Base-by-base conservation (phyloP, 1,140 invertebrate species). In the Chymomyza costata region DNA sequence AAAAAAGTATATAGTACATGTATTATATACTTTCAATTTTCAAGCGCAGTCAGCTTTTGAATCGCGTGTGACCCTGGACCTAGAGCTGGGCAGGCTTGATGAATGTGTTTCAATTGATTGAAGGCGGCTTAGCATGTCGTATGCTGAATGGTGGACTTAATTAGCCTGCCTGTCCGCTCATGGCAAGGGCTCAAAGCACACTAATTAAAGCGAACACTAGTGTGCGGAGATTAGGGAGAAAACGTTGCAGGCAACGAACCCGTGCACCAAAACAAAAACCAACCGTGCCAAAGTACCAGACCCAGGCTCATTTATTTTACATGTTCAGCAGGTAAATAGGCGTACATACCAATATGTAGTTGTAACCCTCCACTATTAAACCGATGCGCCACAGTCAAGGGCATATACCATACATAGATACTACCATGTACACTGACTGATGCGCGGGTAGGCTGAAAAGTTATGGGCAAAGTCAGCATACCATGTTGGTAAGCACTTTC, bases 111-210 rank as follows among this genome's bases (percentile, higher is more conserved):
- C 61, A 70, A 76, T 71, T 76, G 66, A 66, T 71, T 71, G 67
- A 71, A 51, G 66, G 58, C 62, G 44, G 41, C 52, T 65, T 69
- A 41, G 65, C 60, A 65, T 76, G n/a, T n/a, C n/a, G n/a, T n/a
- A n/a, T n/a, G 65, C 21, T 60, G 68, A 74, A 74, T 46, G 40
- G 43, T 39, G 50, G 54, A 49, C 49, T 47, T 78, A 76, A 80
- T 78, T 78, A 66, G 65, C 25, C 38, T 47, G n/a, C n/a, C n/a
- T n/a, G n/a, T n/a, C n/a, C n/a, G n/a, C n/a, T n/a, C n/a, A n/a
- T n/a, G n/a, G 32, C 50, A 57, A 68, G 46, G 56, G 64, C 51
- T 28, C 28, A 35, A 6, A n/a, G 15, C 34, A 11, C n/a, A n/a
- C n/a, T n/a, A n/a, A n/a, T n/a, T n/a, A n/a, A n/a, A n/a, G n/a